Evolutionary conservation across 2,888 invertebrate species (phyloP).

Genomic region (Agrochola lychnidis): DNA sequence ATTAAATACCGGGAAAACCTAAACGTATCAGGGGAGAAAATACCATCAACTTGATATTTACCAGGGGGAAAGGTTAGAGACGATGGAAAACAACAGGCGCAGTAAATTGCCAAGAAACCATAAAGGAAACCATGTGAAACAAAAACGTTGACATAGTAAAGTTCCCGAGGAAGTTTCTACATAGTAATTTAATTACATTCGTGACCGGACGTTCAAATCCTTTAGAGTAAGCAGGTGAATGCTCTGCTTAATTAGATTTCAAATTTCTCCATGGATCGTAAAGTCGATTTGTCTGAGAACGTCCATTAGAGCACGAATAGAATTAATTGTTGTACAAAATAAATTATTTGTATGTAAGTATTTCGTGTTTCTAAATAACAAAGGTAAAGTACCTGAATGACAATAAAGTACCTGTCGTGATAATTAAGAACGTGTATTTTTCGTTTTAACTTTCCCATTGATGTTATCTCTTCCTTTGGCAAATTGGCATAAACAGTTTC

Average conservation of each 20-base stretch:
- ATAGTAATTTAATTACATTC: constrained; percentile 76
- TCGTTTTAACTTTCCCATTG: constrained; percentile 57
- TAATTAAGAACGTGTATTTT: constrained; percentile 56
- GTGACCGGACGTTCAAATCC: constrained; percentile 74
- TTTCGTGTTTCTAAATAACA: constrained; percentile 28
- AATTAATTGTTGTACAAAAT: constrained; percentile 53
- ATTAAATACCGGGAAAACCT: constrained; percentile 65
- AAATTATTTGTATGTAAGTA: constrained; percentile 39
- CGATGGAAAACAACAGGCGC: constrained; percentile 55
- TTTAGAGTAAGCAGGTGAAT: constrained; percentile 68
- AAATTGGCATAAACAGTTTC: constrained; percentile 48
- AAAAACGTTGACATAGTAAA: constrained; percentile 58
- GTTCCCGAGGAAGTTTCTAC: constrained; percentile 69
- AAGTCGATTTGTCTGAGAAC: constrained; percentile 43
- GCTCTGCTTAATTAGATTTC: constrained; percentile 71
- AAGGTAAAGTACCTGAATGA: constrained; percentile 22
- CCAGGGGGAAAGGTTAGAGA: constrained; percentile 68
- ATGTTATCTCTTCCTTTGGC: constrained; percentile 51
- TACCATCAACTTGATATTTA: constrained; percentile 67
- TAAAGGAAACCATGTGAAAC: constrained; percentile 62
- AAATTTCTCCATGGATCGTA: constrained; percentile 69
- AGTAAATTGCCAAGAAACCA: constrained; percentile 64
- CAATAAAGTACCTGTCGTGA: constrained; percentile 41
- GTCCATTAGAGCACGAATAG: constrained; percentile 47
- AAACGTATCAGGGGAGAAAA: constrained; percentile 67